Evolutionary conservation across 2,797 vertebrate species (phyloP), one percentile per base, ranked within the genome.

Genomic region (Anguilla pacifica): DNA sequence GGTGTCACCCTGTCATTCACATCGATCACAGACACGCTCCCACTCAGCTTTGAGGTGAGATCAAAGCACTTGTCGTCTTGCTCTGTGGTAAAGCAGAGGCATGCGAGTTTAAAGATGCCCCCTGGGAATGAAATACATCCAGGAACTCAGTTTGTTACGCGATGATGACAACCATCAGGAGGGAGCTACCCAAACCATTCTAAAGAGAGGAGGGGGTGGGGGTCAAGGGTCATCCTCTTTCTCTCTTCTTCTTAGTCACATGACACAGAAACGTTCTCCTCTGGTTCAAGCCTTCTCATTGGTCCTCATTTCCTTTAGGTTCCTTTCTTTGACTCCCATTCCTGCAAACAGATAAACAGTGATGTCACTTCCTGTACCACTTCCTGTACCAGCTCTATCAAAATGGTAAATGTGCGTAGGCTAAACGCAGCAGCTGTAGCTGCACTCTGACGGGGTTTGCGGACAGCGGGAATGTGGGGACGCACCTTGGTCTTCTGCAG

Each of bases 281-380:
- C 39, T 57, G 74, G 35, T 87, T 51, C 5, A 25, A 57, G 55
- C 89, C 61, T 31, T 87, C 84, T 87, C 22, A 55, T 85, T 11
- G n/a, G 46, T 7, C 35, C 72, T 13, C 19, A 39, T 31, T 1
- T 17, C 51, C 83, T 72, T 94, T 97, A 98, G 90, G 96, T 96
- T 89, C 89, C 90, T 95, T 97, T 98, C 94, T 98, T 99, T 93
- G 97, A 97, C 92, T 98, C 98, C 98, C 98, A 98, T 94, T 98
- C 98, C 98, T 98, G 94, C 86, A 94, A 90, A 89, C 88, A 89
- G 91, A 86, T 61, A 86, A 46, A 89, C 85, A 25, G 61, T 25
- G 83, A 77, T 77, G 35, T 83, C 11, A 53, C 51, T 53, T 31
- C 35, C n/a, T 83, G 49, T 57, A 1, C 49, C n/a, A 51, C 49